Evolutionary conservation across 2,888 invertebrate species (phyloP), one percentile per base, ranked within the genome.

Genomic region (Pomacea canaliculata): DNA sequence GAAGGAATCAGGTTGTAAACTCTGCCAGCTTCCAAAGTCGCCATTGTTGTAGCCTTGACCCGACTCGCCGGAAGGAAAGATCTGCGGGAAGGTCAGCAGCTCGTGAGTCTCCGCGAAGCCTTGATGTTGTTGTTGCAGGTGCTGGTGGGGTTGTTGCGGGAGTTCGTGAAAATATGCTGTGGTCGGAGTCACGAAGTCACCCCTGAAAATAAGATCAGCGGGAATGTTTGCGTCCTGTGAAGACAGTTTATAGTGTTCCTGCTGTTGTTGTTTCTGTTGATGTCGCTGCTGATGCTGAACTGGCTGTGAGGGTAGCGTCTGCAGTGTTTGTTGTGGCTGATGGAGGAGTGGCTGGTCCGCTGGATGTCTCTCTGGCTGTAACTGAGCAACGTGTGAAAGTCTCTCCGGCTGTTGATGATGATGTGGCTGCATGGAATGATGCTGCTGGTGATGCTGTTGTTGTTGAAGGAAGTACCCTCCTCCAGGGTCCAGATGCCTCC

Each of bases 101-200:
- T 73, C 73, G 13, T 73, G 9, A 1, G 48, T 37, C 13, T 68
- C 37, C 63, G 10, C 27, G 48, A 66, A 59, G 18, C 19, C 62
- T 46, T 73, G 73, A n/a, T 67, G 73, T n/a, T 74, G 73, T n/a
- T 74, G 74, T 5, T 69, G 74, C 27, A 60, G 74, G 9, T 69
- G 74, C 37, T 59, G 73, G 16, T 72, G 65, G 23, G n/a, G 37
- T 16, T 27, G 37, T 16, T 16, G 67, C 56, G n/a, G 51, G 49
- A 27, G 65, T 56, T 68, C 27, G 56, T n/a, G 23, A 46, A 46
- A 73, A 67, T 27, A 68, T 10, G 27, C 18, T 37, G 68, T 5
- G 19, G 46, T 19, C 27, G 18, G 56, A 27, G 16, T 13, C 9
- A 66, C 19, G 23, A 66, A 46, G 18, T 51, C 51, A 48, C 59